Evolutionary conservation across 1,140 invertebrate genomes (phyloP).

Genomic region (Medauroidea extradentata): DNA sequence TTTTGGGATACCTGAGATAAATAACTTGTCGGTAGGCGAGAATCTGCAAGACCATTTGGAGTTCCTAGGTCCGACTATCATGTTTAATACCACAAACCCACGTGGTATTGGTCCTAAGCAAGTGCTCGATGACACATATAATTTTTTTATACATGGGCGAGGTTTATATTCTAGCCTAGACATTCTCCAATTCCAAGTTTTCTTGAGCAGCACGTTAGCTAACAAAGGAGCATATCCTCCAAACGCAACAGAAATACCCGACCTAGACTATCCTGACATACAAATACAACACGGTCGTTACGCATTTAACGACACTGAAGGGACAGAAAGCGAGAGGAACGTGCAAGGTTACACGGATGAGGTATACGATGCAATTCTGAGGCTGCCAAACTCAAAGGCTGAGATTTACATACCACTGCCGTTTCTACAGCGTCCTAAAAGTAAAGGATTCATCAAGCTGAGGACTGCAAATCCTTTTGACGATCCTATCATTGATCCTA

Average conservation of each 20-base stretch:
- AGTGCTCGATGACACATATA: slow-evolving; percentile 7
- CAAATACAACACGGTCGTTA: slow-evolving; percentile 14
- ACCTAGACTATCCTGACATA: slow-evolving; percentile 15
- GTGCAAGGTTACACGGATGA: slow-evolving; percentile 15
- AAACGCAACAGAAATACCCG: not conserved
- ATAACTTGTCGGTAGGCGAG: slow-evolving; percentile 33
- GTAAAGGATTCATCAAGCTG: slow-evolving; percentile 52
- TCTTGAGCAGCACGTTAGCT: slow-evolving; percentile 14
- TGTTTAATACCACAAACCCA: slow-evolving; percentile 11
- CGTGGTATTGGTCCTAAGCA: not conserved
- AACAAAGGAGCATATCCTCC: not conserved
- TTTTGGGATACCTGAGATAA: slow-evolving; percentile 44
- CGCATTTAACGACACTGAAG: not conserved
- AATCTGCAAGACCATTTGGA: slow-evolving; percentile 49
- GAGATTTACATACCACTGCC: slow-evolving; percentile 29
- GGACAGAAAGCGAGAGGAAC: not conserved
- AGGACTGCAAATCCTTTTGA: slow-evolving; percentile 69
- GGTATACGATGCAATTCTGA: slow-evolving; percentile 14
- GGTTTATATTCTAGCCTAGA: slow-evolving; percentile 6
- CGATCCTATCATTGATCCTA: slow-evolving; percentile 74
- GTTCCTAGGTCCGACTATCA: slow-evolving; percentile 7
- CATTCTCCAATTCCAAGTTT: not conserved
- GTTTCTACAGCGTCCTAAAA: slow-evolving; percentile 40
- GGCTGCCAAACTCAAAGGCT: not conserved
- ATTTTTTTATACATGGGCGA: slow-evolving; percentile 26